Conservation (phyloP, 2,888 invertebrate genomes). For the Ypsolopha sequella region DNA sequence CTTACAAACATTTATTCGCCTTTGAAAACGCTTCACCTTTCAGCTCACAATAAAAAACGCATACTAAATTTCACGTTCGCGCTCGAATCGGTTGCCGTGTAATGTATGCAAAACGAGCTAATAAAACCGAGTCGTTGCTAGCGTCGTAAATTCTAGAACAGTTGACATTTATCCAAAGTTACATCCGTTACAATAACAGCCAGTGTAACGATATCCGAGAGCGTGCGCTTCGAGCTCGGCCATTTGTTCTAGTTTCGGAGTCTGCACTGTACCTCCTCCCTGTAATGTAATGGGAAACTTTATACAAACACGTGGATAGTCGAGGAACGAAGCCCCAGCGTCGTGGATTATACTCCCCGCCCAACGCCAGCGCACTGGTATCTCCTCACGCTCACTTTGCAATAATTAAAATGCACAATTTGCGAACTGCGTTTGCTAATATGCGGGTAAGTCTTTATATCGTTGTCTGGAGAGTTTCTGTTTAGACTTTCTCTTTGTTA, state of each 20-base stretch:
- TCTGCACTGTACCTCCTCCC: constrained; percentile 22
- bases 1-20: constrained; percentile 3
- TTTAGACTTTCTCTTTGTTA: background rate
- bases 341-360: constrained; percentile 33
- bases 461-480: background rate
- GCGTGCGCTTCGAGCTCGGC: constrained; percentile 26
- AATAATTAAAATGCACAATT: constrained; percentile 48
- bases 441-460: too few species aligned
- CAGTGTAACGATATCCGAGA: constrained; percentile 58
- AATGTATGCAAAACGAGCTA: constrained; percentile 62
- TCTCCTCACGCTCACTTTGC: constrained; percentile 20
- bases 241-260: constrained; percentile 59
- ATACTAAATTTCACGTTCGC: constrained; percentile 17
- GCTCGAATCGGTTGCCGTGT: constrained; percentile 35
- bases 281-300: constrained; percentile 59
- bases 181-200: constrained; percentile 66
- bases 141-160: constrained; percentile 58
- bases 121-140: constrained; percentile 50
- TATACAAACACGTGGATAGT: constrained; percentile 36
- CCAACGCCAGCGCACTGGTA: background rate
- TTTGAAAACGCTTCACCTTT: background rate
- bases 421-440: constrained; percentile 17
- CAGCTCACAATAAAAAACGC: background rate
- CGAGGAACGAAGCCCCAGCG: background rate
- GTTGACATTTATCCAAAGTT: constrained; percentile 68